phyloP scores from a whole-genome alignment of 2,888 invertebrate species.

The Phalera bucephala region DNA sequence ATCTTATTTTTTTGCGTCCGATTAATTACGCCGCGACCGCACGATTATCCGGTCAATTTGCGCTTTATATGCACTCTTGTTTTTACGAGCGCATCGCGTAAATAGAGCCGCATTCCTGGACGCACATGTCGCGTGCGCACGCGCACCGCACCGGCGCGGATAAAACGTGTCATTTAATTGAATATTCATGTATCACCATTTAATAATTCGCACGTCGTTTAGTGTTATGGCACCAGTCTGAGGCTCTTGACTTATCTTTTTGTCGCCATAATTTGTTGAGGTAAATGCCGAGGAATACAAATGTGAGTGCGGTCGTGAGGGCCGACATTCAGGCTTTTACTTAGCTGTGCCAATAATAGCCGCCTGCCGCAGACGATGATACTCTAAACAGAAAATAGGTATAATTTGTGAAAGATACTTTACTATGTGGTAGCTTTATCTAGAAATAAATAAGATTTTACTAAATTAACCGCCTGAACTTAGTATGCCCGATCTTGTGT shows the following conservation, averaged over 20 bases:
- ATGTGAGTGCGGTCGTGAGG: too few species aligned
- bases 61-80: background rate
- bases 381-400: too few species aligned
- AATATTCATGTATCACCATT: background rate
- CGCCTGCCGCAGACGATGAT: too few species aligned
- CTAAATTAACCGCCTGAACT: too few species aligned
- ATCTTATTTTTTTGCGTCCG: slow-evolving; percentile 16
- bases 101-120: slow-evolving; percentile 26
- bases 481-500: too few species aligned
- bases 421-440: too few species aligned
- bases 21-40: slow-evolving; percentile 30
- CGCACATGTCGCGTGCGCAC: slow-evolving; percentile 9
- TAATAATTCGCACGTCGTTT: background rate
- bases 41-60: slow-evolving; percentile 26
- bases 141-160: background rate
- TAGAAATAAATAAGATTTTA: too few species aligned
- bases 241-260: background rate
- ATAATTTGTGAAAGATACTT: too few species aligned
- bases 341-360: too few species aligned
- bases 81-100: slow-evolving; percentile 1
- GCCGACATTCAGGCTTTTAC: too few species aligned
- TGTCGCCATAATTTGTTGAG: background rate
- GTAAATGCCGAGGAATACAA: too few species aligned
- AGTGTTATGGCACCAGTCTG: background rate
- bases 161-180: background rate